These are phyloP conservation scores for Parnassius glacialis DNA, from an alignment of 2,888 invertebrate species.

Conservation along the genomic window DNA sequence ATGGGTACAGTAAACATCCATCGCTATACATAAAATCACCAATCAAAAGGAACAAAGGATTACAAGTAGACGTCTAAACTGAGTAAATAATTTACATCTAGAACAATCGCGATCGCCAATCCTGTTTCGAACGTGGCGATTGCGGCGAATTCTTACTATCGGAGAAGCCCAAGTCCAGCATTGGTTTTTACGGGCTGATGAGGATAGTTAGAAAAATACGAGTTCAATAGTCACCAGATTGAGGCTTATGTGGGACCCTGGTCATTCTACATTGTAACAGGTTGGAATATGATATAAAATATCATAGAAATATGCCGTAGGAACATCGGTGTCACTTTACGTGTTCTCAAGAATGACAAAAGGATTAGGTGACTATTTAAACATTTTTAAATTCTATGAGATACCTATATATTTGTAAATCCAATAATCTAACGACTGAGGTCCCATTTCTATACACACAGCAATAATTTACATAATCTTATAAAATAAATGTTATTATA, in stretches of 20 bases:
- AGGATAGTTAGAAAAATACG: conserved; percentile 9
- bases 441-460: conserved; percentile 7
- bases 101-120: background rate
- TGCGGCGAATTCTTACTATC: too few species aligned
- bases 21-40: conserved; percentile 15
- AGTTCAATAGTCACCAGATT: background rate
- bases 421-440: background rate
- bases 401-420: background rate
- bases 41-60: conserved; percentile 19
- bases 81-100: conserved; percentile 19
- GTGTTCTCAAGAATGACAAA: too few species aligned
- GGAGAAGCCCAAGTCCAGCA: too few species aligned
- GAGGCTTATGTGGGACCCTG: too few species aligned
- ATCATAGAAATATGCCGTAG: too few species aligned
- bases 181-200: too few species aligned
- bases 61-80: conserved; percentile 5
- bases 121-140: too few species aligned
- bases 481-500: background rate
- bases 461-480: conserved; percentile 13
- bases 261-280: too few species aligned
- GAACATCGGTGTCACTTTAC: too few species aligned
- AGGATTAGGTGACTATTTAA: background rate
- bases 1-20: background rate
- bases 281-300: too few species aligned
- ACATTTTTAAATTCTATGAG: background rate